Percentiles rank a stretch among this genome's conserved stretches.
Evolutionary conservation across 2,797 vertebrate genomes (phyloP).

Genomic region (Echeneis naucrates): DNA sequence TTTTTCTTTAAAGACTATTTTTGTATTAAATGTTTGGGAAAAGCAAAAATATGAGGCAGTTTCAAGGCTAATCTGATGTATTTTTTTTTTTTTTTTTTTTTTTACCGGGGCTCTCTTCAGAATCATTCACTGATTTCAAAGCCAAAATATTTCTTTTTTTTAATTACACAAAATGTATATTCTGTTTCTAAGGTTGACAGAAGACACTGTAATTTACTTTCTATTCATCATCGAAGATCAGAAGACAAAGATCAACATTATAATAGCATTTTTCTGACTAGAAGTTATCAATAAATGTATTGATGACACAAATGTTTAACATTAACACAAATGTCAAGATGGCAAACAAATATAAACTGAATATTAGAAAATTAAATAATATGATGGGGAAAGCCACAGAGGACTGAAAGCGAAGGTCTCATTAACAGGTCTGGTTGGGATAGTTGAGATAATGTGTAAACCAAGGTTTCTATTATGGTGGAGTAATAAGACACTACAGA

Average conservation of each 20-base stretch:
- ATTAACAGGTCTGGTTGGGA: conserved; percentile 26
- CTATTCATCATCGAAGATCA: neutral
- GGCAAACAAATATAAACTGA: conserved; percentile 1
- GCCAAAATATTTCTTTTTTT: neutral
- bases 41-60: neutral
- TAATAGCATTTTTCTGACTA: neutral
- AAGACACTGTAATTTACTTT: conserved; percentile 2
- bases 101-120: neutral
- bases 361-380: conserved; percentile 25
- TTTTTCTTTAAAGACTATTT: conserved; percentile 25
- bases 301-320: conserved; percentile 4
- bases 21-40: neutral
- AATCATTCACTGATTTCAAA: neutral
- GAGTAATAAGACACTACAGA: conserved; percentile 36
- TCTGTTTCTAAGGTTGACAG: neutral
- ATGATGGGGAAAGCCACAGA: neutral
- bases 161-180: neutral
- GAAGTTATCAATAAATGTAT: too few relatives aligned
- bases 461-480: conserved; percentile 18
- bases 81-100: too few relatives aligned
- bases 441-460: conserved; percentile 33
- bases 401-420: neutral
- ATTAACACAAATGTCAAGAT: neutral
- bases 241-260: neutral
- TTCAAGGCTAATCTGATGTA: conserved; percentile 18